A percentile compares a stretch with the other conserved stretches of the same genome.
These are phyloP conservation scores for Hecatera dysodea DNA, from an alignment of 2,888 invertebrate genomes.

Conservation along the genomic window DNA sequence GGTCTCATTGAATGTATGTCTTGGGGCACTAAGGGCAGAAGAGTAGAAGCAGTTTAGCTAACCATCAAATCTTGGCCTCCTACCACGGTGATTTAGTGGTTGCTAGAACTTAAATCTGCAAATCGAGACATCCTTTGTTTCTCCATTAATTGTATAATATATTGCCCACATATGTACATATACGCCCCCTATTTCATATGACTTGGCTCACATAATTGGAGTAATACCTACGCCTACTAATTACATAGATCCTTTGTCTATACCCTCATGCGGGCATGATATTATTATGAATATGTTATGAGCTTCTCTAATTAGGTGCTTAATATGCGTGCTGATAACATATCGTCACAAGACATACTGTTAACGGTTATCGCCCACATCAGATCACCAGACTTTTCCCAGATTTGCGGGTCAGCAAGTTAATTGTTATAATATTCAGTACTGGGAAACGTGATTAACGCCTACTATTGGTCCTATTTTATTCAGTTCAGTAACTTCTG, in stretches of 20 bases:
- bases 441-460: neutral
- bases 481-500: no score
- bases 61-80: no score
- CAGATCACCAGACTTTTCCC: neutral
- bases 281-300: neutral
- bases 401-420: neutral
- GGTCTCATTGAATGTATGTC: no score
- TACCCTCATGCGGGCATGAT: neutral
- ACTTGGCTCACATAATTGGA: neutral
- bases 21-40: no score
- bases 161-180: no score
- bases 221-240: neutral
- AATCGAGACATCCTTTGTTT: no score
- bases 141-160: no score
- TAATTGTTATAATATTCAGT: neutral
- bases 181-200: no score
- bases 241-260: neutral
- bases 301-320: slow-evolving; percentile 11
- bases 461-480: no score
- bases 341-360: neutral
- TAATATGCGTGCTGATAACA: neutral
- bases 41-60: no score
- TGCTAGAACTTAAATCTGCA: no score
- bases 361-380: neutral
- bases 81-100: no score